A percentile compares a stretch with the other conserved stretches of the same genome.
These are phyloP conservation scores for Luperina nickerlii DNA, from an alignment of 2,888 invertebrate species.

Conservation along the genomic window DNA sequence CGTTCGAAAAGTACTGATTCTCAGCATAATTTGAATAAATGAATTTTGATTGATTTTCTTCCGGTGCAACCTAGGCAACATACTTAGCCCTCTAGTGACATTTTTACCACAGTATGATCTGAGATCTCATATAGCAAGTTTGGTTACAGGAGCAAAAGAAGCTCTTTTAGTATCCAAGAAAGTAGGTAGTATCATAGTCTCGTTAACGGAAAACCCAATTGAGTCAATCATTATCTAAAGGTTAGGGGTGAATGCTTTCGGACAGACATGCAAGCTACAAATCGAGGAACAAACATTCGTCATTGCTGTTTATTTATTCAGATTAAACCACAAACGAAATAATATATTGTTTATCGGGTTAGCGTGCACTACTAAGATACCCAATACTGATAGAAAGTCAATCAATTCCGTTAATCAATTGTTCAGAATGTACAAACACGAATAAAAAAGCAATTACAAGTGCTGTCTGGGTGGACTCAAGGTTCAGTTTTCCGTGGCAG, in stretches of 20 bases:
- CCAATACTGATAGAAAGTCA: slow-evolving; percentile 57
- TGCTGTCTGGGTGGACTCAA: slow-evolving; percentile 26
- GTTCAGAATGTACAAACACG: slow-evolving; percentile 52
- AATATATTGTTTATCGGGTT: slow-evolving; percentile 39
- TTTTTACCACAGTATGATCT: background rate
- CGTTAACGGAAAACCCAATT: slow-evolving; percentile 27
- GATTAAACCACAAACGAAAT: slow-evolving; percentile 41
- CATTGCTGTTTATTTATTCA: slow-evolving; percentile 48
- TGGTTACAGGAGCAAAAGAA: background rate
- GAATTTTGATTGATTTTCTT: background rate
- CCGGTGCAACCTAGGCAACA: background rate
- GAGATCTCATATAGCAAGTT: background rate
- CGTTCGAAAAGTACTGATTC: no score
- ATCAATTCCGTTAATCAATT: slow-evolving; percentile 59
- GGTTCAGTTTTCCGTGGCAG: slow-evolving; percentile 50
- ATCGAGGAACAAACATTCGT: slow-evolving; percentile 46
- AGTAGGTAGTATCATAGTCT: slow-evolving; percentile 16
- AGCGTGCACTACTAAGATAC: slow-evolving; percentile 49
- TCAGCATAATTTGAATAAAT: no score
- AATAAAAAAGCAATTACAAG: slow-evolving; percentile 48
- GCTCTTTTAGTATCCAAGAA: background rate
- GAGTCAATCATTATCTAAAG: slow-evolving; percentile 33
- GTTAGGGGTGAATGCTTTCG: slow-evolving; percentile 40
- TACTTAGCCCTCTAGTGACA: background rate
- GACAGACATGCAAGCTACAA: slow-evolving; percentile 28